Base-by-base conservation (phyloP, 2,797 vertebrate genomes). In the Acrossocheilus wenchowensis region DNA sequence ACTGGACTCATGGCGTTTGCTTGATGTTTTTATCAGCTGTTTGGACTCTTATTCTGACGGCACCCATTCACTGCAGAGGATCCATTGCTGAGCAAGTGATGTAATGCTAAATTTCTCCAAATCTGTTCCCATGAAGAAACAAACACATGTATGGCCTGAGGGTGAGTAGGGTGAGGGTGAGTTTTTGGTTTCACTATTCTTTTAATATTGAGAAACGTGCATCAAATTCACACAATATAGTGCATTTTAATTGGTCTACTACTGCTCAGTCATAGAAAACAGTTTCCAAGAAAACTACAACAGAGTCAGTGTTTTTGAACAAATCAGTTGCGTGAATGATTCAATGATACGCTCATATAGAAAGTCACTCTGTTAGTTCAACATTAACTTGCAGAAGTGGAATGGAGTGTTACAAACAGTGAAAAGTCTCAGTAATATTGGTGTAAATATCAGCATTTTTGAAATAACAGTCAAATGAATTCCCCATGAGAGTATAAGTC, bases 401-500 rank as follows among this genome's bases (percentile, higher is more conserved):
- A 64, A 26, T 41, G 34, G 52, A 60, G 21, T 41, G 36, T 10
- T 52, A 75, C 17, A 78, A 78, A 78, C 50, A 78, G 21, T 60
- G 12, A 60, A 41, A 17, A 41, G 12, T 41, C 36, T 34, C 21
- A 39, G 23, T 60, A 14, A 3, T 9, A 12, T 78, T 60, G 48
- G 11, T 36, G 21, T 23, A 77, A 54, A 52, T 21, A 77, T 54
- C 5, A 77, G 2, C 12, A 74, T 15, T 77, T 15, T 78, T 57
- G 1, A 78, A 23, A 54, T 34, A 60, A 23, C 23, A 60, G 75
- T 78, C 52, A 36, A 77, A 23, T 54, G 1, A 36, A 52, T 36
- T 50, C 11, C 72, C 75, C 83, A 77, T 79, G 82, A 84, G 54
- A 88, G 78, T 83, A 30, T 78, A 82, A 87, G 66, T 82, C 36